Base-by-base conservation (phyloP, 2,888 invertebrate species). In the Drosophila picticornis region DNA sequence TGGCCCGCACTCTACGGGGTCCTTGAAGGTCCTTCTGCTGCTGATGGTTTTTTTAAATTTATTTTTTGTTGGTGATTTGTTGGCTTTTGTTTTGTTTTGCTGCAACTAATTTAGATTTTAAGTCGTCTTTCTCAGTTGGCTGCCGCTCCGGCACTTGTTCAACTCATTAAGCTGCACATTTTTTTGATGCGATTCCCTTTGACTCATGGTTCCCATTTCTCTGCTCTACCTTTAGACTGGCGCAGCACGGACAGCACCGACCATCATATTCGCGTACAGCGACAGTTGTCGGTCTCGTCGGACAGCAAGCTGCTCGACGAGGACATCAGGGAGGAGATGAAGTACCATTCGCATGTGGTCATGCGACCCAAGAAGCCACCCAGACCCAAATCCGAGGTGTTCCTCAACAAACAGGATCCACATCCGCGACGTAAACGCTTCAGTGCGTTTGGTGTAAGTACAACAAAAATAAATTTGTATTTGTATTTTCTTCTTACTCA, bases 321-420 rank as follows among this genome's bases (percentile, higher is more conserved):
- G 92, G 97, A 97, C 91, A 97, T 97, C 92, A 94, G 97, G 92
- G 97, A 98, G 93, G 97, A 97, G 94, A 88, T 88, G 90, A 88
- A 89, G 59, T 88, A 87, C 68, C 89, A 87, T 46, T 96, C 97
- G 82, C 95, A 97, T 93, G 98, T 98, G 87, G 96, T 98, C 92
- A 95, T 97, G 94, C 95, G 98, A 94, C 97, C 97, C 91, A 97
- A 97, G 94, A 97, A 97, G 94, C 97, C 98, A 84, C 98, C 98
- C 83, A 95, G 99, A 94, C 99, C 99, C 91, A 98, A 98, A 94
- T 98, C 98, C 27, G 99, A 99, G 94, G 98, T 98, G 80, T 97
- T 97, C 94, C 96, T 98, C 89, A 97, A 97, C 93, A 95, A 96
- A 92, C 95, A 94, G 85, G 95, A 95, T 92, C 94, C 95, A 91